phyloP scores from a whole-genome alignment of 2,888 invertebrate genomes.

The Leptopilina myrica region DNA sequence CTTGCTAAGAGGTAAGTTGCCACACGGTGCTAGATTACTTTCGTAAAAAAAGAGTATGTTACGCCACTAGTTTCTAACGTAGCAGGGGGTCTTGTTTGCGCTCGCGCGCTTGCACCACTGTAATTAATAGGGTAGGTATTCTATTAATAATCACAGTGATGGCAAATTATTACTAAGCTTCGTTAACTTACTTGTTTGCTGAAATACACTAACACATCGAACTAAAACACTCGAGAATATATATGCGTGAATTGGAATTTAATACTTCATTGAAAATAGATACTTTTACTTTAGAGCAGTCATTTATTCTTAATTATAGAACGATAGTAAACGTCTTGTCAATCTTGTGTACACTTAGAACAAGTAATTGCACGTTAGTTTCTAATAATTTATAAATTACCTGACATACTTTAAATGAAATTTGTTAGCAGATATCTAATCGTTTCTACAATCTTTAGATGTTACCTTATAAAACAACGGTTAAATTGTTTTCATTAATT shows the following conservation, averaged over 20 bases:
- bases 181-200: slow-evolving; percentile 10
- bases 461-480: background rate
- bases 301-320: slow-evolving; percentile 28
- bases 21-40: slow-evolving; percentile 41
- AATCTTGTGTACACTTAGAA: background rate
- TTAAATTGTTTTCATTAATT: background rate
- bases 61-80: slow-evolving; percentile 24
- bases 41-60: slow-evolving; percentile 19
- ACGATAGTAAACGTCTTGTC: slow-evolving; percentile 26
- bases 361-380: background rate
- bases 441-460: background rate
- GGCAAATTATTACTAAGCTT: slow-evolving; percentile 44
- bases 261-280: background rate
- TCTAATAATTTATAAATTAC: slow-evolving; percentile 7
- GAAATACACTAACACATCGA: background rate
- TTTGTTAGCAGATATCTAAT: background rate
- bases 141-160: slow-evolving; percentile 47
- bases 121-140: slow-evolving; percentile 50
- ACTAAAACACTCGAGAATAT: background rate
- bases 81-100: slow-evolving; percentile 40
- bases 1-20: slow-evolving; percentile 10
- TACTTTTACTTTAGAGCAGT: slow-evolving; percentile 5
- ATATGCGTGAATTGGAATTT: background rate
- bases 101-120: slow-evolving; percentile 23
- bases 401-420: slow-evolving; percentile 2